A percentile compares a stretch with the other conserved stretches of the same genome.
These are phyloP conservation scores for Machimus atricapillus DNA, from an alignment of 2,888 invertebrate species.

Conservation along the genomic window DNA sequence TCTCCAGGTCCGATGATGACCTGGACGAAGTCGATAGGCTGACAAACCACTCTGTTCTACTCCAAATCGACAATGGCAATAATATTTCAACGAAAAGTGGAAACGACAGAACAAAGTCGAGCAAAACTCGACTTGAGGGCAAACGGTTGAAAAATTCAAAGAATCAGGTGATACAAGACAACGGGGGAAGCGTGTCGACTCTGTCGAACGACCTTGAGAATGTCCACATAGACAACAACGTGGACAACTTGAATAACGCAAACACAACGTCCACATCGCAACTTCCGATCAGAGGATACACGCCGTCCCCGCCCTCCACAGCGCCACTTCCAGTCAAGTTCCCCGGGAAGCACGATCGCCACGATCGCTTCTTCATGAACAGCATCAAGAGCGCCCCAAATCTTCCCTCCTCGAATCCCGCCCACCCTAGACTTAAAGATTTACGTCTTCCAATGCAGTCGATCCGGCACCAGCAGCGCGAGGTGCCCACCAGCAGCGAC, in stretches of 20 bases:
- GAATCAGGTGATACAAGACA: slow-evolving; percentile 57
- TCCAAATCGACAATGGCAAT: slow-evolving; percentile 65
- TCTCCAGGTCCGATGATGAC: slow-evolving; percentile 80
- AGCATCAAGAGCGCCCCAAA: slow-evolving; percentile 84
- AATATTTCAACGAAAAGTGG: slow-evolving; percentile 51
- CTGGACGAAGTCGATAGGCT: slow-evolving; percentile 82
- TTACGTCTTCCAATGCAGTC: slow-evolving; percentile 77
- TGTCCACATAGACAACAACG: slow-evolving; percentile 67
- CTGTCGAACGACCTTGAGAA: slow-evolving; percentile 67
- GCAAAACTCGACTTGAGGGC: slow-evolving; percentile 55
- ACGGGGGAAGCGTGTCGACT: slow-evolving; percentile 49
- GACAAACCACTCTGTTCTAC: slow-evolving; percentile 78
- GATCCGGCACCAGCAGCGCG: slow-evolving; percentile 65
- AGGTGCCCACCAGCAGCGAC: slow-evolving; percentile 68
- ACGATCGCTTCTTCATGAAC: slow-evolving; percentile 70
- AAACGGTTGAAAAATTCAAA: slow-evolving; percentile 60
- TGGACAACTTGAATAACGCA: slow-evolving; percentile 65
- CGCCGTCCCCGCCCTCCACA: slow-evolving; percentile 84
- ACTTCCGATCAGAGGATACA: slow-evolving; percentile 74
- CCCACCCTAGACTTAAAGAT: slow-evolving; percentile 76
- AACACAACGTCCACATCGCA: slow-evolving; percentile 65
- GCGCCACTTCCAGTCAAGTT: slow-evolving; percentile 84
- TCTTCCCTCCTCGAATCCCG: slow-evolving; percentile 71
- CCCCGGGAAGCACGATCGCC: slow-evolving; percentile 67
- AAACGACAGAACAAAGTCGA: slow-evolving; percentile 49